phyloP scores from a whole-genome alignment of 2,888 invertebrate species.

The Plagodis dolabraria region DNA sequence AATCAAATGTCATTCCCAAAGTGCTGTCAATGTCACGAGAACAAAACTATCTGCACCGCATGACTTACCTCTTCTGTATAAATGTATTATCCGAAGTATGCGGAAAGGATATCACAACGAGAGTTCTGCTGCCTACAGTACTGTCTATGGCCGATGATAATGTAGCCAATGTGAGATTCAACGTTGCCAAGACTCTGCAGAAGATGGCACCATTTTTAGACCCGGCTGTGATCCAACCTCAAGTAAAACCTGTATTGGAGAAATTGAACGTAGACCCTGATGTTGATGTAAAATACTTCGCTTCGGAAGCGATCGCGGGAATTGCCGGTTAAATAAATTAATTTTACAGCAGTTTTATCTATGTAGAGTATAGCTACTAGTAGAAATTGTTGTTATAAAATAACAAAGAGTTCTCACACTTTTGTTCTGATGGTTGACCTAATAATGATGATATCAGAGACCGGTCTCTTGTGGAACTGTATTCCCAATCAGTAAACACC shows the following conservation, averaged over 20 bases:
- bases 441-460: constrained; percentile 16
- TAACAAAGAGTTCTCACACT: not conserved
- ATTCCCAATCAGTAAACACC: constrained; percentile 9
- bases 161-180: constrained; percentile 99
- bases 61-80: constrained; percentile 99
- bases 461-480: constrained; percentile 1
- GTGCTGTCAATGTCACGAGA: constrained; percentile 97
- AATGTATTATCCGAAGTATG: constrained; percentile 92
- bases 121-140: constrained; percentile 97
- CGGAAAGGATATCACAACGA: constrained; percentile 95
- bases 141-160: constrained; percentile 97
- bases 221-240: constrained; percentile 92
- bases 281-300: constrained; percentile 99
- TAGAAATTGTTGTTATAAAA: no score
- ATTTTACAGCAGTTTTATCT: constrained; percentile 2
- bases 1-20: constrained; percentile 98
- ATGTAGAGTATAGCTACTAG: not conserved
- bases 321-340: constrained; percentile 87
- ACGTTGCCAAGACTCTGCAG: constrained; percentile 98
- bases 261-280: constrained; percentile 96
- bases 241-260: constrained; percentile 97
- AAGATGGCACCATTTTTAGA: constrained; percentile 97
- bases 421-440: constrained; percentile 5
- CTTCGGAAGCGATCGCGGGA: constrained; percentile 97
- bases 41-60: constrained; percentile 98